phyloP scores from a whole-genome alignment of 53 echinoderm and acorn worm genomes.

The Antedon mediterranea region DNA sequence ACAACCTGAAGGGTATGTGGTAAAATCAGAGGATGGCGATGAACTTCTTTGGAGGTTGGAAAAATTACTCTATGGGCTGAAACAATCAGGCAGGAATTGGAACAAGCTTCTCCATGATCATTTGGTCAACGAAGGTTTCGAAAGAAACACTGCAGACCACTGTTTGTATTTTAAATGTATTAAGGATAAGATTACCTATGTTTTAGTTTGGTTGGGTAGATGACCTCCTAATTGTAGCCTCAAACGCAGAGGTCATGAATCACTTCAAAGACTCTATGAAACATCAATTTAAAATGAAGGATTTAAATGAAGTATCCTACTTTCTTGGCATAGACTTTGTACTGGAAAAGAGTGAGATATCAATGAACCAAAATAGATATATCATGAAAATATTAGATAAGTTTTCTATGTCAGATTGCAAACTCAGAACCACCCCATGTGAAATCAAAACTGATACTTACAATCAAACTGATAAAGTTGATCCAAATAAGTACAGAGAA shows the following conservation, averaged over 20 bases:
- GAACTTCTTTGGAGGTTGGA: constrained; percentile 20
- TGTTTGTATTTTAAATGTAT: constrained; percentile 18
- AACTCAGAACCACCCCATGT: constrained; percentile 1
- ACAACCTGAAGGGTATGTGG: constrained; percentile 27
- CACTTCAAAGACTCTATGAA: constrained; percentile 21
- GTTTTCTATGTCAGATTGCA: constrained; percentile 10
- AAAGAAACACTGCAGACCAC: constrained; percentile 10
- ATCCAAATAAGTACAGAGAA: constrained; percentile 2
- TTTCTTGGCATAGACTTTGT: constrained; percentile 23
- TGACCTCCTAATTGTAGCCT: constrained; percentile 27
- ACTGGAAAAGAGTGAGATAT: constrained; percentile 9
- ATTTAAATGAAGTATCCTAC: constrained; percentile 12
- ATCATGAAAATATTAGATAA: not conserved
- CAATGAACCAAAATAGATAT: constrained; percentile 8
- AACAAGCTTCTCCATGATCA: constrained; percentile 20
- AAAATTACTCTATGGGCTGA: constrained; percentile 32
- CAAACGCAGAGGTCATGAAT: not conserved
- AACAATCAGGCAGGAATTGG: constrained; percentile 29
- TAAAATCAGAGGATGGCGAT: constrained; percentile 2
- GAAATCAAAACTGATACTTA: not conserved
- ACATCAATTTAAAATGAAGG: constrained; percentile 18
- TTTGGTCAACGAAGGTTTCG: constrained; percentile 8
- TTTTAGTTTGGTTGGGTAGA: constrained; percentile 33
- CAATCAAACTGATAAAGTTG: not conserved
- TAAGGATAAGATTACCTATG: not conserved